Percentiles rank a stretch among this genome's conserved stretches.
Conservation (phyloP, 2,888 invertebrate genomes). For the Lasioglossum malachurum region DNA sequence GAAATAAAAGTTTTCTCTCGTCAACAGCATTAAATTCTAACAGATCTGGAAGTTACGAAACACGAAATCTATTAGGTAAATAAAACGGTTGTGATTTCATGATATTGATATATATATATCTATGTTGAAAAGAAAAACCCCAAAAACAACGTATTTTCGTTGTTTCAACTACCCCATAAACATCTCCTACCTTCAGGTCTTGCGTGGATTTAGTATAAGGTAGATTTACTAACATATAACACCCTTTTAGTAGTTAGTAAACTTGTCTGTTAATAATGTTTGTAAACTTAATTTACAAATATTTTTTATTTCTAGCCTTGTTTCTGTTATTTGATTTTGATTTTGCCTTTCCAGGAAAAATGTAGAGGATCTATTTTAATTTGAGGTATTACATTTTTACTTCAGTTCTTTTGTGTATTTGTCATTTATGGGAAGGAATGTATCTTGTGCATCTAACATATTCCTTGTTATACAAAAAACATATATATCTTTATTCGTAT, state of each 20-base stretch:
- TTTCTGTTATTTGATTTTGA: slow-evolving; percentile 62
- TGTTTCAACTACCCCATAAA: slow-evolving; percentile 69
- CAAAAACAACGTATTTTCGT: slow-evolving; percentile 59
- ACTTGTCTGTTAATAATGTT: slow-evolving; percentile 28
- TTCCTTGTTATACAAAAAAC: slow-evolving; percentile 30
- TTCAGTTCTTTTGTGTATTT: slow-evolving; percentile 72
- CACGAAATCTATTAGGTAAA: slow-evolving; percentile 82
- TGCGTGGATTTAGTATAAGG: slow-evolving; percentile 83
- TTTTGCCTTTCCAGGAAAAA: slow-evolving; percentile 81
- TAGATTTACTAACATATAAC: slow-evolving; percentile 79
- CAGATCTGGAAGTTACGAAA: slow-evolving; percentile 79
- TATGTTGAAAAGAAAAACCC: slow-evolving; percentile 51
- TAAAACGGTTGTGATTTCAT: slow-evolving; percentile 52
- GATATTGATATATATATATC: slow-evolving; percentile 57
- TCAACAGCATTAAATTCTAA: slow-evolving; percentile 77
- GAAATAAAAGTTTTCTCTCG: slow-evolving; percentile 81
- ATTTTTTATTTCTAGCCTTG: slow-evolving; percentile 52
- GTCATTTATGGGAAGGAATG: slow-evolving; percentile 45
- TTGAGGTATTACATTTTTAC: slow-evolving; percentile 79
- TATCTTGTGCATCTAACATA: slow-evolving; percentile 54
- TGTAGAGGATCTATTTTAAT: slow-evolving; percentile 79
- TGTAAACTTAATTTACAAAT: slow-evolving; percentile 31
- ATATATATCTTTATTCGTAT: slow-evolving; percentile 21
- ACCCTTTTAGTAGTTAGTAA: slow-evolving; percentile 55
- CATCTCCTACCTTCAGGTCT: slow-evolving; percentile 79